phyloP scores from a whole-genome alignment of 2,113 vertebrate species.

The Crotalus tigris region DNA sequence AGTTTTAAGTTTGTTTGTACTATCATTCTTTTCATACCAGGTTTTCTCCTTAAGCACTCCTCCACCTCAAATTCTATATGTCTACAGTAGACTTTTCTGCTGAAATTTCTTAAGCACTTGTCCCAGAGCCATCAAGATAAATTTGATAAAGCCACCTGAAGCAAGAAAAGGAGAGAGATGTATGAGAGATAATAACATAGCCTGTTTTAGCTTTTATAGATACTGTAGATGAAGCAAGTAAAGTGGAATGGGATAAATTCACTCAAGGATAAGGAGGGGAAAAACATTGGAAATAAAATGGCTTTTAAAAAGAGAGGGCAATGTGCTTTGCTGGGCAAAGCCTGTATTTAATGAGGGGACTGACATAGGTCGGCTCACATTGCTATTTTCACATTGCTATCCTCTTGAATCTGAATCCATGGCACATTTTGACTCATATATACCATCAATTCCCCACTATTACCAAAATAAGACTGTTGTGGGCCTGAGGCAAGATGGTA shows the following conservation, averaged over 20 bases:
- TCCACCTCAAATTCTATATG: neutral
- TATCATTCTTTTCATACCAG: neutral
- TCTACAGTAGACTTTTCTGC: neutral
- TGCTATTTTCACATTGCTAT: neutral
- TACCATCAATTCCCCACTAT: neutral
- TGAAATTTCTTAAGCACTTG: neutral
- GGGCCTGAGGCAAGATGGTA: neutral
- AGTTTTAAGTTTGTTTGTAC: neutral
- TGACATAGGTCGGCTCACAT: neutral
- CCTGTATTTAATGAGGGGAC: neutral
- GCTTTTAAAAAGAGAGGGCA: neutral
- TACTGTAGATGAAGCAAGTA: neutral
- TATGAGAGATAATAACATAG: neutral
- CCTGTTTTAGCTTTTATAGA: neutral
- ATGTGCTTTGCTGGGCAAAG: neutral
- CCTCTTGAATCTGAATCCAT: neutral
- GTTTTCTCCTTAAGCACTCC: neutral
- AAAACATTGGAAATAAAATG: neutral
- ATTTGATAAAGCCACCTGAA: neutral
- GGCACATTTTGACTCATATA: neutral
- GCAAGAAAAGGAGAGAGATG: neutral
- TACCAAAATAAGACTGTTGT: neutral
- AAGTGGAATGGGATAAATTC: neutral
- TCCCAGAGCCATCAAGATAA: neutral
- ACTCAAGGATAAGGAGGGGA: neutral